Base-by-base conservation (phyloP, 53 echinoderm and acorn worm species). In the Arbacia lixula region DNA sequence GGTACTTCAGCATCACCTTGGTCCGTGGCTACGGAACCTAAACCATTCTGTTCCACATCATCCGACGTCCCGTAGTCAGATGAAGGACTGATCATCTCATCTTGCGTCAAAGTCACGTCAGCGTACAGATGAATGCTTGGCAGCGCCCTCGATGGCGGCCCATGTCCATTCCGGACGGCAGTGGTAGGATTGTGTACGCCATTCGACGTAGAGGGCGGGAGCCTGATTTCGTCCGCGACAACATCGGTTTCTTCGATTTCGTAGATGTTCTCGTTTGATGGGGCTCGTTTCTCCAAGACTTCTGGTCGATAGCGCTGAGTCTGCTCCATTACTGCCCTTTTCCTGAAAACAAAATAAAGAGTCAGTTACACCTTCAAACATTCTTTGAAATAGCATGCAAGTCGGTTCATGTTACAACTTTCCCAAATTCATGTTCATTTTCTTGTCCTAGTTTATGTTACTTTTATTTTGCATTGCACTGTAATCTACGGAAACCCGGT, bases 41-140 rank as follows among this genome's bases (percentile, higher is more conserved):
- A n/a, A n/a, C n/a, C n/a, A n/a, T n/a, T n/a, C 8, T 10, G 8
- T 10, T 21, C 20, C 16, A 11, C 32, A 33, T 29, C 4, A 16
- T 72, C 32, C 46, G 50, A 19, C 9, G 72, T 49, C 14, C 19
- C 72, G 51, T 72, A 72, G 51, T 72, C 72, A 2, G 72, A 52
- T 11, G 72, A 30, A 26, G 72, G 72, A 50, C 72, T 72, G 72
- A 72, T 72, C 12, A 72, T 2, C 12, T 72, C 72, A 3, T 46
- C 72, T 2, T 17, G 52, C 14, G 68, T 36, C 19, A 50, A 19
- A 3, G 30, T 50, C 11, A 72, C 72, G 38, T 72, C 72, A 6
- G 72, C 72, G 27, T 72, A 72, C 3, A 72, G 29, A 20, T 72
- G 72, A 25, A 72, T 72, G 50, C 72, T 72, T 2, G 72, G 72